Percentiles rank a stretch among this genome's conserved stretches.
Conservation (phyloP, 2,888 invertebrate genomes). For the Nomada ferruginata region DNA sequence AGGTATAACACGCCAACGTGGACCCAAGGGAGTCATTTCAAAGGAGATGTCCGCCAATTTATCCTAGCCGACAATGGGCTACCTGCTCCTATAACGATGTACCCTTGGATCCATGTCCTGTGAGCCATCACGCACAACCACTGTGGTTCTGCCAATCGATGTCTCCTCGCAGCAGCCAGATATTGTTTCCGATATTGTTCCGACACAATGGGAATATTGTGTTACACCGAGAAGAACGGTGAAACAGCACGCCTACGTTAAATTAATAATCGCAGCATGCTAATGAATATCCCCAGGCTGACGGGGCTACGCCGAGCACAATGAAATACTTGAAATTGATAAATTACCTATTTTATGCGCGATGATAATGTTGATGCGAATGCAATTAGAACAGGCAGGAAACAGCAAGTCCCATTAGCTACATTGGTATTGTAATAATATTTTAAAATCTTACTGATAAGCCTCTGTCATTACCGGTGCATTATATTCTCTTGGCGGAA, state of each 20-base stretch:
- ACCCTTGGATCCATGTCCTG: constrained; percentile 35
- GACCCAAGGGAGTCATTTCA: constrained; percentile 61
- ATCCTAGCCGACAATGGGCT: constrained; percentile 59
- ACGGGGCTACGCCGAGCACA: neutral
- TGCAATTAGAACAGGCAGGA: neutral
- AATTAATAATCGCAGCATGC: constrained; percentile 30
- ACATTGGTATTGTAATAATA: no score
- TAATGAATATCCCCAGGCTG: constrained; percentile 2
- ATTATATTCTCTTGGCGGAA: no score
- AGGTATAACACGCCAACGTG: constrained; percentile 46
- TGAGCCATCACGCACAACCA: constrained; percentile 36
- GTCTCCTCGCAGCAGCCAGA: constrained; percentile 12
- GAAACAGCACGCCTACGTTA: constrained; percentile 6
- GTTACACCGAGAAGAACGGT: neutral
- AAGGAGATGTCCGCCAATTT: constrained; percentile 68
- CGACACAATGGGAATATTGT: constrained; percentile 17
- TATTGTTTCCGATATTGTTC: constrained; percentile 28
- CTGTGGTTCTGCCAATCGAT: constrained; percentile 22
- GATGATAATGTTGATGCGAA: neutral
- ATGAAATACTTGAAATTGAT: neutral
- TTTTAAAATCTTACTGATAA: no score
- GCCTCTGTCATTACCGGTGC: no score
- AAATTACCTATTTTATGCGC: neutral
- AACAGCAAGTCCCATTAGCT: neutral
- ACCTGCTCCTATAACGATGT: constrained; percentile 36